Evolutionary conservation across 2,888 invertebrate species (phyloP), one percentile per base, ranked within the genome.

Genomic region (Drosophila mimetica): DNA sequence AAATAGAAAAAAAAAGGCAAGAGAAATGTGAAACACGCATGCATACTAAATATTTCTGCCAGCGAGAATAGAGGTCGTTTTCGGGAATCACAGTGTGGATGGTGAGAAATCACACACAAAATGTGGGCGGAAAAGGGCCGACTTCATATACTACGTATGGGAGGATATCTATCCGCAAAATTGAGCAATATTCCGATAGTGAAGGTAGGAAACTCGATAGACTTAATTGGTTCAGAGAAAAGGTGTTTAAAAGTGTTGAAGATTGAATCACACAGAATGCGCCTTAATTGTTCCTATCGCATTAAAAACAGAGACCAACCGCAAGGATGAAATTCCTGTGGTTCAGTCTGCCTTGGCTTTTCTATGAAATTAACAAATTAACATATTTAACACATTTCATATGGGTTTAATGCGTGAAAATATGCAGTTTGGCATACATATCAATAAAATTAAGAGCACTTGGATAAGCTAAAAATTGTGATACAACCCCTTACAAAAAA

Each of bases 21-120:
- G 13, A 57, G 18, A 36, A 57, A 57, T 79, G 77, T 79, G 71
- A 54, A 67, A 72, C 81, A 81, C 86, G 84, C 81, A 81, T 84
- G 86, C 81, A 81, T 75, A 77, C 73, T 54, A 86, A 75, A 86
- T 76, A 71, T 75, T 63, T 30, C 30, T 13, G 11, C 46, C 30
- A 18, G 46, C 46, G 16, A 46, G 16, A 46, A 46, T 25, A 28
- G 25, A 44, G 16, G 44, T 44, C 25, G 14, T 28, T 44, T 42
- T 42, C 16, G 34, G 34, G 13, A 34, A 34, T 34, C 34, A 34
- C 34, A 11, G 25, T 34, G 34, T 34, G 34, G 34, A n/a, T 39
- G 16, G 39, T 39, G 39, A 18, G 16, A 39, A 39, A 39, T 39
- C 39, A 39, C 39, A 39, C 39, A 18, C 39, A 39, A 30, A 30